Evolutionary conservation across 2,797 vertebrate genomes (phyloP), one percentile per base, ranked within the genome.

Genomic region (Heterohyrax brucei): DNA sequence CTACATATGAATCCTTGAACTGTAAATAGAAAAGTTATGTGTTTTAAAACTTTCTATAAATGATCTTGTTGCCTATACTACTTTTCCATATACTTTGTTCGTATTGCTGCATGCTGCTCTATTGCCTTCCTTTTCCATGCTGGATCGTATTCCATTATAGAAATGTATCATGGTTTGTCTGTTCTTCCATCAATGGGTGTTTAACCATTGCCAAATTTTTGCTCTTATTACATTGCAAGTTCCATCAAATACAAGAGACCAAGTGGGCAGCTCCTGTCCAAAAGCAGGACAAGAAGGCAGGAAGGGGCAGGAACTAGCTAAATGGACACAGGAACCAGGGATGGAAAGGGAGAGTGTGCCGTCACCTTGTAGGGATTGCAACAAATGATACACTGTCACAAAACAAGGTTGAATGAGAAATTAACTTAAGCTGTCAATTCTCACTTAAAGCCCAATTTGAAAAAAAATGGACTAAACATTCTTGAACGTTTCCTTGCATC

Each of bases 201-300:
- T 85, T 61, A 91, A 75, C 44, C 3, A 88, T 91, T 89, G 48
- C 33, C 30, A 86, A 75, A 53, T 21, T 62, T 92, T 75, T 80
- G 24, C n/a, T 72, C 21, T 50, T 10, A 64, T 26, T 5, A 59
- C 81, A 12, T 33, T 53, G 5, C 46, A 44, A 56, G 53, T 56
- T 56, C 53, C 13, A 13, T 56, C 53, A 56, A 14, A 56, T 16
- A 56, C 18, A 56, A 4, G 13, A 56, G 13, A 56, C 53, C 53
- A 16, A 56, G 18, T 56, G 53, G 53, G 53, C 13, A 56, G 53
- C 53, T 56, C 53, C 53, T 56, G 53, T 56, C 53, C 53, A 56
- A 16, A 56, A 56, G 53, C 10, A 56, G 53, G 53, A 16, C 53
- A 3, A 56, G 53, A 56, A 56, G 53, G 53, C 53, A 56, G 53